Percentiles rank a stretch among this genome's conserved stretches.
These are phyloP conservation scores for Zosterops japonicus DNA, from an alignment of 2,113 vertebrate species.

Conservation along the genomic window DNA sequence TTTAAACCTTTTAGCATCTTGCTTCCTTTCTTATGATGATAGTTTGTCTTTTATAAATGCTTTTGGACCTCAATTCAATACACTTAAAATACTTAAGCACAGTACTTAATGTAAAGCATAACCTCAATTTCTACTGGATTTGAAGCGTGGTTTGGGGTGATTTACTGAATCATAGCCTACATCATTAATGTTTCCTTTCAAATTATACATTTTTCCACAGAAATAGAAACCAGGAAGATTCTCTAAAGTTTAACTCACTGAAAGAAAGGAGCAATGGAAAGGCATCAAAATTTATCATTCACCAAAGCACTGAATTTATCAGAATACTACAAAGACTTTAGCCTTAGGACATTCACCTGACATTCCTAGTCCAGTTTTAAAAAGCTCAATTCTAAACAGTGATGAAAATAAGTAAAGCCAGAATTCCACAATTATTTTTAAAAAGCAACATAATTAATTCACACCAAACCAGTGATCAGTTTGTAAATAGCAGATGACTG, in stretches of 20 bases:
- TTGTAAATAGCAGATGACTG: neutral
- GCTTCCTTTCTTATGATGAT: neutral
- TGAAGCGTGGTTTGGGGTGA: neutral
- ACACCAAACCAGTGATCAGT: neutral
- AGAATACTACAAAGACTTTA: neutral
- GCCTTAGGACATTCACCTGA: neutral
- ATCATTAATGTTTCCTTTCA: neutral
- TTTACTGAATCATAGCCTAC: neutral
- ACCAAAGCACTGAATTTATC: neutral
- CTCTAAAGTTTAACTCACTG: neutral
- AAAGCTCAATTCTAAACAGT: neutral
- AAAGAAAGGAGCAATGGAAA: neutral
- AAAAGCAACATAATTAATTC: neutral
- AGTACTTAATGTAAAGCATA: neutral
- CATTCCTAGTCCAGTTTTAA: neutral
- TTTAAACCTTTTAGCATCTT: neutral
- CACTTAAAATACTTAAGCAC: neutral
- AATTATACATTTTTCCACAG: neutral
- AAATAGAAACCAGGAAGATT: neutral
- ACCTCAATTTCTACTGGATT: neutral
- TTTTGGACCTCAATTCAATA: neutral
- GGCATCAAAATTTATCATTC: neutral
- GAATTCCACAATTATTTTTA: neutral
- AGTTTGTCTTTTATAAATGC: neutral
- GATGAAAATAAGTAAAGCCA: neutral